Conservation (phyloP, 1,140 invertebrate genomes). For the Nomia melanderi region DNA sequence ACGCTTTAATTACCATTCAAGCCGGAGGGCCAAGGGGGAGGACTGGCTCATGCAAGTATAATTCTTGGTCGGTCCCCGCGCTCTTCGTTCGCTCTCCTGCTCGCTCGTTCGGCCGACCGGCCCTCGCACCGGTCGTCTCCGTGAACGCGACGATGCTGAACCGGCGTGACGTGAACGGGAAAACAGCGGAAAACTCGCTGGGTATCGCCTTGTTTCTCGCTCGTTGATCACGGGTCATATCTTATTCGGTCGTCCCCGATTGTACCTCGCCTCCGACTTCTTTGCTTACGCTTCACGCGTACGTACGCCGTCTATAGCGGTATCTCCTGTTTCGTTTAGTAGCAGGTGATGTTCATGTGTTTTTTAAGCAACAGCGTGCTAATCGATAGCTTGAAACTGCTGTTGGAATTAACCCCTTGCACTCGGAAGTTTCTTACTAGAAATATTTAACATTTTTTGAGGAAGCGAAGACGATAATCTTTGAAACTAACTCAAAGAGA, state of each 20-base stretch:
- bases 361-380: too few relatives aligned
- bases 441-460: too few relatives aligned
- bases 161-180: conserved; percentile 11
- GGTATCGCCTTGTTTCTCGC: conserved; percentile 1
- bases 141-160: conserved; percentile 21
- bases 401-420: too few relatives aligned
- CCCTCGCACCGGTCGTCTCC: conserved; percentile 16
- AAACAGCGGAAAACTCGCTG: conserved; percentile 30
- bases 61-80: conserved; percentile 58
- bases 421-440: too few relatives aligned
- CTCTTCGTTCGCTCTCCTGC: conserved; percentile 29
- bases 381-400: too few relatives aligned
- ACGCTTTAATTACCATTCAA: conserved; percentile 74
- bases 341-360: too few relatives aligned
- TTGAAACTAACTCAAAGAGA: too few relatives aligned
- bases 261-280: background rate
- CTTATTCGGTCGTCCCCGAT: background rate
- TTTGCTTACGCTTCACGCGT: too few relatives aligned
- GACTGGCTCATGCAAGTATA: conserved; percentile 73
- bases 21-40: conserved; percentile 66
- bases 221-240: background rate
- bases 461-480: too few relatives aligned
- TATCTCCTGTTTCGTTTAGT: too few relatives aligned
- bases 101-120: conserved; percentile 28
- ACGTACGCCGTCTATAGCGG: background rate